phyloP scores from a whole-genome alignment of 2,888 invertebrate genomes.

The Drosophila percnosoma region DNA sequence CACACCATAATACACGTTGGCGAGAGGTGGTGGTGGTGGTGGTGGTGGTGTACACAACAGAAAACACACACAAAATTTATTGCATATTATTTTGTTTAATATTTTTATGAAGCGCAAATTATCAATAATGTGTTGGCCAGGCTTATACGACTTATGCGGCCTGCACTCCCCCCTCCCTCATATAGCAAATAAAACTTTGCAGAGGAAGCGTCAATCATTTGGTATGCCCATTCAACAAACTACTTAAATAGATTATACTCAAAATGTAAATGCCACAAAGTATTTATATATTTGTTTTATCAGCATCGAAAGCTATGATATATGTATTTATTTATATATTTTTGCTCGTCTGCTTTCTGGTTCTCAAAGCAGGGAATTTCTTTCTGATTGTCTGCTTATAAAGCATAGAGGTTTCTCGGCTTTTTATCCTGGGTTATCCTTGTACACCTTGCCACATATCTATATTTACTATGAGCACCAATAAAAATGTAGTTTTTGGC shows the following conservation, averaged over 20 bases:
- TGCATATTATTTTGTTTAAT: conserved; percentile 62
- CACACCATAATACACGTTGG: conserved; percentile 34
- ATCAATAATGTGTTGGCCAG: conserved; percentile 51
- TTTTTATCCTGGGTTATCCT: neutral
- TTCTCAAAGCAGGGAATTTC: neutral
- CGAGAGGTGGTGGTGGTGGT: neutral
- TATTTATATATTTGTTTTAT: neutral
- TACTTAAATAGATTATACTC: neutral
- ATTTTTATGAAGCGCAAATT: conserved; percentile 63
- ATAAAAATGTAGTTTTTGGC: neutral
- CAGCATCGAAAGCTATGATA: neutral
- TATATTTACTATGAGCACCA: neutral
- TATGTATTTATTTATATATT: neutral
- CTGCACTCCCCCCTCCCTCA: neutral
- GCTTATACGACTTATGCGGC: conserved; percentile 26
- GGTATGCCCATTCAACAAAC: neutral
- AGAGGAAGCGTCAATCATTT: conserved; percentile 2
- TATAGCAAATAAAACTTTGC: conserved; percentile 14
- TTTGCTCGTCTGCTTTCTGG: neutral
- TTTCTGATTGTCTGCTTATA: neutral
- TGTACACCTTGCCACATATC: neutral
- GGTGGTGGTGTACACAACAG: conserved; percentile 1
- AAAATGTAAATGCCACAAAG: neutral
- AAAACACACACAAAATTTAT: conserved; percentile 57
- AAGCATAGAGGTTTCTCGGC: neutral